Evolutionary conservation across 2,797 vertebrate genomes (phyloP).

Genomic region (Brachyrhaphis roseni): DNA sequence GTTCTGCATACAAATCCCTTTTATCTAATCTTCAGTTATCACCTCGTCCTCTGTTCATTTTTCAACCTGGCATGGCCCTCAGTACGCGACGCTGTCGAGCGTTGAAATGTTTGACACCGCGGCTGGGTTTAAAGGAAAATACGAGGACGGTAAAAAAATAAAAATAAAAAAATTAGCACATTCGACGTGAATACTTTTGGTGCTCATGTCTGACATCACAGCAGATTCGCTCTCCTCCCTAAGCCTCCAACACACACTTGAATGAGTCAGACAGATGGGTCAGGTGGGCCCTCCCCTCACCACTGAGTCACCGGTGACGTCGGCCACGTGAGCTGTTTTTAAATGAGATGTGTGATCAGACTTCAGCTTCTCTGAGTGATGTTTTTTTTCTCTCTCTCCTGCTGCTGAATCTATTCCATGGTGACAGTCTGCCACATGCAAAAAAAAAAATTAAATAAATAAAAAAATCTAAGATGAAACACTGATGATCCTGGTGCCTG

Average conservation of each 20-base stretch:
- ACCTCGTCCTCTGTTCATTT: neutral
- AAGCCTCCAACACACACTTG: slow-evolving; percentile 42
- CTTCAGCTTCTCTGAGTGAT: slow-evolving; percentile 26
- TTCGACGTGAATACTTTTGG: slow-evolving; percentile 19
- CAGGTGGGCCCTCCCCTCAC: slow-evolving; percentile 54
- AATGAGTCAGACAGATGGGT: slow-evolving; percentile 70
- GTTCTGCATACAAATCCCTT: slow-evolving; percentile 32
- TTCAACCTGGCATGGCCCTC: neutral
- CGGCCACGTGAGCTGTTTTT: slow-evolving; percentile 23
- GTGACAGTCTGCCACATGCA: slow-evolving; percentile 55
- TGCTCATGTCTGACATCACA: slow-evolving; percentile 25
- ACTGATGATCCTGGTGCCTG: slow-evolving; percentile 15
- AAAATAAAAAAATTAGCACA: slow-evolving; percentile 12
- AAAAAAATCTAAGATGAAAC: slow-evolving; percentile 33
- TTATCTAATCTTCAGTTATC: slow-evolving; percentile 15
- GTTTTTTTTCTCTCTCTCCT: slow-evolving; percentile 12
- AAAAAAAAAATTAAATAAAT: slow-evolving; percentile 15
- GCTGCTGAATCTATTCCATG: slow-evolving; percentile 37
- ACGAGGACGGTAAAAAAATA: slow-evolving; percentile 1
- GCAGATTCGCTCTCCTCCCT: slow-evolving; percentile 13
- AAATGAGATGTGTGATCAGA: slow-evolving; percentile 54
- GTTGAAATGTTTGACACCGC: slow-evolving; percentile 11
- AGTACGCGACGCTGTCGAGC: slow-evolving; percentile 6
- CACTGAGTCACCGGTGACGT: slow-evolving; percentile 65
- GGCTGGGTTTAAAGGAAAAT: slow-evolving; percentile 18